Evolutionary conservation across 2,797 vertebrate genomes (phyloP).

Genomic region (Takifugu rubripes): DNA sequence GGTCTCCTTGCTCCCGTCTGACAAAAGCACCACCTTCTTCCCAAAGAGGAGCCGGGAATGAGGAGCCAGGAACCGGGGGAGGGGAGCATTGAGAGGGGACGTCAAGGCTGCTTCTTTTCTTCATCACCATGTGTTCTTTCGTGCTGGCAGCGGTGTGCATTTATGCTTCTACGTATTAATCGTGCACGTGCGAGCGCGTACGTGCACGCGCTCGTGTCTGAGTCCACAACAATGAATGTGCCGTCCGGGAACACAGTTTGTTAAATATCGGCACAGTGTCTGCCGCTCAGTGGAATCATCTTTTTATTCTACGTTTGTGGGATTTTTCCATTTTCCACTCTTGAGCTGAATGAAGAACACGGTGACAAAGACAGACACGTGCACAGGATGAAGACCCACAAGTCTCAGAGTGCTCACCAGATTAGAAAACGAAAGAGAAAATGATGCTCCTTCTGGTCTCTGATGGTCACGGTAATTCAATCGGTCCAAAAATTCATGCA

Average conservation of each 20-base stretch:
- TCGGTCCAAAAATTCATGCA: too few relatives aligned
- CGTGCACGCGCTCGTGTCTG: conserved; percentile 9
- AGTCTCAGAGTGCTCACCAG: conserved; percentile 29
- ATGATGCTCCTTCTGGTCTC: conserved; percentile 23
- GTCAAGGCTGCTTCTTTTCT: conserved; percentile 53
- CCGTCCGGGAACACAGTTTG: conserved; percentile 20
- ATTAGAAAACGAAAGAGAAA: conserved; percentile 28
- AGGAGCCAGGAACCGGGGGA: conserved; percentile 60
- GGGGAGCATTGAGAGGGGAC: conserved; percentile 46
- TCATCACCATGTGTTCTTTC: conserved; percentile 28
- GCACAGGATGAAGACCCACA: conserved; percentile 22
- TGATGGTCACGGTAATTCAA: conserved; percentile 16
- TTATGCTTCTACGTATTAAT: conserved; percentile 16
- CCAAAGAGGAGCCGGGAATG: conserved; percentile 52
- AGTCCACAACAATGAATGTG: conserved; percentile 15
- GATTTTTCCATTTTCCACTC: conserved; percentile 31
- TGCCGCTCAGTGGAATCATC: conserved; percentile 33
- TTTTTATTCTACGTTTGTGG: conserved; percentile 6
- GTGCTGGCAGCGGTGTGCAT: conserved; percentile 13
- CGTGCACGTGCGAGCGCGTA: not conserved
- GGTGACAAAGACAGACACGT: conserved; percentile 24
- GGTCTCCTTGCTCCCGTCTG: conserved; percentile 63
- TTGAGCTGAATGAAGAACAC: conserved; percentile 14
- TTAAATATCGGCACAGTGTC: conserved; percentile 25
- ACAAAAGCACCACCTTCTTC: conserved; percentile 69